Evolutionary conservation across 1,140 invertebrate species (phyloP).

Genomic region (Tetragonula clypearis): DNA sequence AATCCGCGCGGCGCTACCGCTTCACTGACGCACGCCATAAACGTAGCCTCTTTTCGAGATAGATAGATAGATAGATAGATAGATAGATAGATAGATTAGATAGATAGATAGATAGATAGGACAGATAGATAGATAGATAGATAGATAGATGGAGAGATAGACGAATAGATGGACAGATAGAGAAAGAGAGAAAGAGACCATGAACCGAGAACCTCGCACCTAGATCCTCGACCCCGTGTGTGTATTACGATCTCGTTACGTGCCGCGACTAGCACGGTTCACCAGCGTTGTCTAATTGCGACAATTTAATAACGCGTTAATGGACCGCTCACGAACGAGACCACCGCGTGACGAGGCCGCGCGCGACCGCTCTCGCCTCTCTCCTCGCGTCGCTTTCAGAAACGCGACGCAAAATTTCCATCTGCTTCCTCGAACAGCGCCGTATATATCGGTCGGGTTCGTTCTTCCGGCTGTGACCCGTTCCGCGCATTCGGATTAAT

Average conservation of each 20-base stretch:
- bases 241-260: slow-evolving; percentile 44
- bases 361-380: background rate
- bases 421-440: background rate
- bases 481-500: background rate
- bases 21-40: too few species aligned
- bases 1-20: too few species aligned
- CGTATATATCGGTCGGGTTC: background rate
- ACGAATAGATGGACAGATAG: background rate
- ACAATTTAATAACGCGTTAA: slow-evolving; percentile 68
- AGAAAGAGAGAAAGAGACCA: too few species aligned
- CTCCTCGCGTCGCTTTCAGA: background rate
- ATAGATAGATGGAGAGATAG: too few species aligned
- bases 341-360: slow-evolving; percentile 47
- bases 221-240: slow-evolving; percentile 61
- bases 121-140: too few species aligned
- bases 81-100: too few species aligned
- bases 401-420: slow-evolving; percentile 37
- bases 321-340: slow-evolving; percentile 43
- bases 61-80: too few species aligned
- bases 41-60: background rate
- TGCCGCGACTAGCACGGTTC: slow-evolving; percentile 43
- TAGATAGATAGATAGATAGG: too few species aligned
- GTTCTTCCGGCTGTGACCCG: background rate
- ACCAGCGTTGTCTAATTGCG: slow-evolving; percentile 63
- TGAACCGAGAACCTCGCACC: slow-evolving; percentile 9